A percentile compares a stretch with the other conserved stretches of the same genome.
Evolutionary conservation across 1,140 invertebrate species (phyloP).

Genomic region (Drosophila mayri): DNA sequence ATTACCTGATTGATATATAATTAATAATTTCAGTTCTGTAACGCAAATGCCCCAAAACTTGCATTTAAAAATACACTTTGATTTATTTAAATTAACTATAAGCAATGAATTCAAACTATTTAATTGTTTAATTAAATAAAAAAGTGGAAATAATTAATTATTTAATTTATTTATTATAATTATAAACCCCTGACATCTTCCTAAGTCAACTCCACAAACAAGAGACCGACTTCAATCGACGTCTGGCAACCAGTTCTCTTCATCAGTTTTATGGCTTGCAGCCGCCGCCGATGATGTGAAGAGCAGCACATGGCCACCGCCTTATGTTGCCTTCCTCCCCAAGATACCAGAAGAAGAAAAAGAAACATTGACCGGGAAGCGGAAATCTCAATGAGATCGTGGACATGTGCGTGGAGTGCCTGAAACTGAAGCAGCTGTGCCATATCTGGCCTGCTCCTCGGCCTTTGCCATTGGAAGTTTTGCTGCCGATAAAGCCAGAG

Average conservation of each 20-base stretch:
- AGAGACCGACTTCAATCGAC: constrained; percentile 16
- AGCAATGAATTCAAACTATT: accelerated
- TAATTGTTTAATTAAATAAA: neutral
- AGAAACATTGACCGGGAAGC: constrained; percentile 14
- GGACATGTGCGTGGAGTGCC: constrained; percentile 78
- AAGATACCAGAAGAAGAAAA: constrained; percentile 37
- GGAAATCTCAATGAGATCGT: constrained; percentile 53
- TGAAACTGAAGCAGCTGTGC: constrained; percentile 64
- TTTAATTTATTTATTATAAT: neutral
- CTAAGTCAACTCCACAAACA: neutral
- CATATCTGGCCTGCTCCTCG: constrained; percentile 34
- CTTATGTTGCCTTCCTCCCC: constrained; percentile 22
- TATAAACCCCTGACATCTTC: neutral
- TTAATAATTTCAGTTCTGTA: neutral
- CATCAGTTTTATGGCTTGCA: constrained; percentile 72
- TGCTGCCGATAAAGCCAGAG: constrained; percentile 37
- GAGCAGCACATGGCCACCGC: constrained; percentile 65
- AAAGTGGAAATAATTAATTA: no score
- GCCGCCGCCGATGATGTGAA: constrained; percentile 37
- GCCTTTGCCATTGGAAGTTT: constrained; percentile 27
- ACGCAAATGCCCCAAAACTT: no score
- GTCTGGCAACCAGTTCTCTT: constrained; percentile 69
- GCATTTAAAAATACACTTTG: neutral
- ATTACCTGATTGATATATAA: neutral
- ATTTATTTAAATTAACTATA: no score